Conservation (phyloP, 2,113 vertebrate genomes). For the Noctilio leporinus region DNA sequence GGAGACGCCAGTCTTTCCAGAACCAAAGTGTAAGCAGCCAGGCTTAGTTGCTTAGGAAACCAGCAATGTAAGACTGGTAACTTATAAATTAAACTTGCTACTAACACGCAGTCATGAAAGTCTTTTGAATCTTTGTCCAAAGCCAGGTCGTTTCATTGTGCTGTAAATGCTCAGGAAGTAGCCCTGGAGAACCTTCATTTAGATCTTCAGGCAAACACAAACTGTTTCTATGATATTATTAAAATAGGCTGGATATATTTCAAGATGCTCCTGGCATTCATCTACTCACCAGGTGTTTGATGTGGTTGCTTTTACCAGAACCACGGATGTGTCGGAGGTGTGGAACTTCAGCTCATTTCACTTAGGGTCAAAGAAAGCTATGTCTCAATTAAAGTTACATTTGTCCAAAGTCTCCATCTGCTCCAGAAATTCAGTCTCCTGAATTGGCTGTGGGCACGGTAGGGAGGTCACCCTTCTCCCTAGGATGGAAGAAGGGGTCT, state of each 20-base stretch:
- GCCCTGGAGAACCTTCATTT: background rate
- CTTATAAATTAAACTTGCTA: background rate
- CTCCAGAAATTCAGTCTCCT: background rate
- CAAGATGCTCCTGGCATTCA: background rate
- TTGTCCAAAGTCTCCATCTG: background rate
- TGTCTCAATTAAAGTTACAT: background rate
- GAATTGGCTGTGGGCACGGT: background rate
- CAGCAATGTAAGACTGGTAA: background rate
- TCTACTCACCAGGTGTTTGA: background rate
- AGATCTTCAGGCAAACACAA: background rate
- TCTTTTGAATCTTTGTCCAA: slow-evolving; percentile 27
- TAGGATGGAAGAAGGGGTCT: background rate
- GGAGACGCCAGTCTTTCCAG: background rate
- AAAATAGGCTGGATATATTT: background rate
- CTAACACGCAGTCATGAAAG: background rate
- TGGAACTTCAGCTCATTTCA: background rate
- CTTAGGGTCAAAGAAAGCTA: background rate
- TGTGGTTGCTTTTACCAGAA: background rate
- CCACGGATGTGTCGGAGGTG: background rate
- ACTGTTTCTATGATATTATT: background rate
- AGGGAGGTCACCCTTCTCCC: background rate
- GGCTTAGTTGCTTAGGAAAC: slow-evolving; percentile 21
- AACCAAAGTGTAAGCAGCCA: background rate
- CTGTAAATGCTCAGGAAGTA: background rate
- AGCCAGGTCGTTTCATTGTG: background rate